A percentile compares a stretch with the other conserved stretches of the same genome.
These are phyloP conservation scores for Lepidurus apus DNA, from an alignment of 1,140 invertebrate genomes.

Conservation along the genomic window DNA sequence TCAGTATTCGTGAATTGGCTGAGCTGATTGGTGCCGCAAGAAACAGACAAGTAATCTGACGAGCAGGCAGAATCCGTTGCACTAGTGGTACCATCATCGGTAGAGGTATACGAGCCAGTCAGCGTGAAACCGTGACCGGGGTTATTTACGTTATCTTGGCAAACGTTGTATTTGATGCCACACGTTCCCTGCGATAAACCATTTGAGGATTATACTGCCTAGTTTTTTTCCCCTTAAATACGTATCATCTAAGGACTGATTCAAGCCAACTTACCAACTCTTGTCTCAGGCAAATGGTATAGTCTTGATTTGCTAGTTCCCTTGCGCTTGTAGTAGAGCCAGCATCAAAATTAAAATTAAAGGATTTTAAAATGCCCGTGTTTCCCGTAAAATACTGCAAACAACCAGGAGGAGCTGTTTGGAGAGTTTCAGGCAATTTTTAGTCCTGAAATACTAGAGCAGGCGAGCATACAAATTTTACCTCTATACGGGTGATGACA, in stretches of 20 bases:
- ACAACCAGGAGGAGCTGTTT: slow-evolving; percentile 36
- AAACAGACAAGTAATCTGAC: slow-evolving; percentile 70
- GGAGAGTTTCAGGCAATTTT: neutral
- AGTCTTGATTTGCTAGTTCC: slow-evolving; percentile 41
- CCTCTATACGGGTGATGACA: slow-evolving; percentile 33
- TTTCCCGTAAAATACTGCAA: slow-evolving; percentile 40
- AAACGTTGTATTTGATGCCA: slow-evolving; percentile 31
- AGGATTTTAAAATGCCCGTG: slow-evolving; percentile 39
- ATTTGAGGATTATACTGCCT: neutral
- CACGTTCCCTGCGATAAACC: slow-evolving; percentile 25
- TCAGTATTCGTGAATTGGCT: slow-evolving; percentile 44
- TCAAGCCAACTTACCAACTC: slow-evolving; percentile 31
- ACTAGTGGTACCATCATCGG: neutral
- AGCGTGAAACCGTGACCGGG: slow-evolving; percentile 32
- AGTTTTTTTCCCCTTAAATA: neutral
- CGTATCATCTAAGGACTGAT: neutral
- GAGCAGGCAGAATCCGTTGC: slow-evolving; percentile 48
- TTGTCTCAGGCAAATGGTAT: slow-evolving; percentile 39
- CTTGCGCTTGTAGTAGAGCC: slow-evolving; percentile 35
- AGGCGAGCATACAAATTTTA: slow-evolving; percentile 20
- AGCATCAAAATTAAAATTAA: slow-evolving; percentile 40
- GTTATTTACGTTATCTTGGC: slow-evolving; percentile 31
- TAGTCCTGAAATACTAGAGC: neutral
- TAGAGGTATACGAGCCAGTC: slow-evolving; percentile 27
- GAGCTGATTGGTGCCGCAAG: slow-evolving; percentile 61